phyloP scores from a whole-genome alignment of 2,797 vertebrate species.

The Allobates femoralis region DNA sequence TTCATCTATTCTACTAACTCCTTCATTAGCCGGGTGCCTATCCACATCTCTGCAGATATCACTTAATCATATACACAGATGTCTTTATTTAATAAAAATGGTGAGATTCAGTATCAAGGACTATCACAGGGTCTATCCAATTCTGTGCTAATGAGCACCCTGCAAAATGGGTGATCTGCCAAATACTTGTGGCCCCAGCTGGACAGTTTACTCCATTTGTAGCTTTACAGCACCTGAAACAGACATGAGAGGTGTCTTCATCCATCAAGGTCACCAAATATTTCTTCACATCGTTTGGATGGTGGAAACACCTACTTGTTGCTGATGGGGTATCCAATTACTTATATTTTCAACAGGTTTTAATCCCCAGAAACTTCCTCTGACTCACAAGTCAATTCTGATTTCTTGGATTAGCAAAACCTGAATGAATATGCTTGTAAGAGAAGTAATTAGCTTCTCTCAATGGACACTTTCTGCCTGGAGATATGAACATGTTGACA shows the following conservation, averaged over 20 bases:
- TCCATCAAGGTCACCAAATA: not conserved
- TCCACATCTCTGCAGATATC: conserved; percentile 28
- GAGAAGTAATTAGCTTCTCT: conserved; percentile 3
- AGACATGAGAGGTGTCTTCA: not conserved
- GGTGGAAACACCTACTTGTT: not conserved
- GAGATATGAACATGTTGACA: conserved; percentile 3
- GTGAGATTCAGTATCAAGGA: not conserved
- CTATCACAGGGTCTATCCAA: not conserved
- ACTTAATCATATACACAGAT: conserved; percentile 24
- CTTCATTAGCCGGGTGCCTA: conserved; percentile 42
- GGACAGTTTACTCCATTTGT: not conserved
- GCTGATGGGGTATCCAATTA: not conserved
- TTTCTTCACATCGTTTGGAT: not conserved
- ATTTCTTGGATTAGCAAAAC: conserved; percentile 13
- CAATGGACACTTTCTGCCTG: not conserved
- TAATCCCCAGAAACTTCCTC: not conserved
- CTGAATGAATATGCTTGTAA: conserved; percentile 15
- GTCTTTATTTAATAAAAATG: not conserved
- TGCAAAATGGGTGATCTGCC: not conserved
- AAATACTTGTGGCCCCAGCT: not conserved
- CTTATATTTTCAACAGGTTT: conserved; percentile 18
- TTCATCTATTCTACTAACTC: conserved; percentile 43
- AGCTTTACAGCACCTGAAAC: not conserved
- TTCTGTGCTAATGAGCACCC: not conserved
- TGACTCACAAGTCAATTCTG: conserved; percentile 24